Percentiles rank a stretch among this genome's conserved stretches.
These are phyloP conservation scores for Pungitius pungitius DNA, from an alignment of 2,113 vertebrate species.

Conservation along the genomic window DNA sequence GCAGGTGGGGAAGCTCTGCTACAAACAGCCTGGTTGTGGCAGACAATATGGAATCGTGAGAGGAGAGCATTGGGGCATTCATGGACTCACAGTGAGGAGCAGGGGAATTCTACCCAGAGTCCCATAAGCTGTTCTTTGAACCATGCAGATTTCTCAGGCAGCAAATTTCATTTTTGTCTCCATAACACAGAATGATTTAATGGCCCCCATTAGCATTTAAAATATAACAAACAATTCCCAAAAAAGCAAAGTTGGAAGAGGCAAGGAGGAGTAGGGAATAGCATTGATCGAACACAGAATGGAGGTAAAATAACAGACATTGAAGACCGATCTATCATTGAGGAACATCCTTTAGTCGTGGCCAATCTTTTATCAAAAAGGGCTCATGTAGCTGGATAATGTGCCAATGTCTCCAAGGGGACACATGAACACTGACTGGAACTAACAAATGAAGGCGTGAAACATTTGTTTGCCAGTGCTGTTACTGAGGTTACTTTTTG, in stretches of 20 bases:
- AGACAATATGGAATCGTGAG: background rate
- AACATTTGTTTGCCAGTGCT: background rate
- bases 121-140: background rate
- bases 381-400: too few species aligned
- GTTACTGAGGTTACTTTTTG: background rate
- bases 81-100: background rate
- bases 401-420: too few species aligned
- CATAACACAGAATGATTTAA: background rate
- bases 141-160: background rate
- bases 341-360: too few species aligned
- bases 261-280: background rate
- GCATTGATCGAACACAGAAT: background rate
- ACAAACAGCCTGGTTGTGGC: conserved; percentile 84
- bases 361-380: too few species aligned
- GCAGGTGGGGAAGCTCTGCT: conserved; percentile 90
- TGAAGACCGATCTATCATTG: background rate
- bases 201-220: background rate
- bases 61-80: background rate
- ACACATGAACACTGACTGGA: too few species aligned
- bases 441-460: too few species aligned
- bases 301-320: background rate
- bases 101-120: background rate
- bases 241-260: background rate
- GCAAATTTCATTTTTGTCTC: background rate
- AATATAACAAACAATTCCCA: background rate